Base-by-base conservation (phyloP, 2,113 vertebrate species). In the Centropus unirufus region DNA sequence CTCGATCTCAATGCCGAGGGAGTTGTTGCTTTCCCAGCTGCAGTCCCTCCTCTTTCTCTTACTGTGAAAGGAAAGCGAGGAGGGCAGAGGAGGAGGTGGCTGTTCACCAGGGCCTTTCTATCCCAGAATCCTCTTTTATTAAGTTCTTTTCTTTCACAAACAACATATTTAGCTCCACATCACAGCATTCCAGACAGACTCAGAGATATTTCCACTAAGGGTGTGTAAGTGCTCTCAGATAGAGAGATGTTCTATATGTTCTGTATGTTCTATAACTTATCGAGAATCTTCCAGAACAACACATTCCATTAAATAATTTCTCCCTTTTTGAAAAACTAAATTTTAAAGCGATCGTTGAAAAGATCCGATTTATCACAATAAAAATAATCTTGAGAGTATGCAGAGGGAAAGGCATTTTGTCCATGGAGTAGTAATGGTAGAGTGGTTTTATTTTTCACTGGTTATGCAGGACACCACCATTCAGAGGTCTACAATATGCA, bases 301-400 rank as follows among this genome's bases (percentile, higher is more conserved):
- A n/a, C 1, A 7, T 68, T 47, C 27, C 32, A 42, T 5, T 73
- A 69, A 87, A 82, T 67, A 77, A 6, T 26, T 67, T 58, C 32
- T 68, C 54, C 32, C 55, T 32, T 21, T 51, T 46, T 89, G 84
- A 92, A 78, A 46, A 89, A 66, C 87, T 34, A 49, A 29, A 82
- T 92, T 84, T 82, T 82, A 92, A 89, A 89, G 59, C 63, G 80
- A 44, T 69, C 59, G 80, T 58, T 47, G 16, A 52, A 90, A 79
- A 85, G 42, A 46, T 26, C 46, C 66, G 82, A 84, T 91, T 76
- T 85, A 51, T 76, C 49, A 21, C 8, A 14, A 59, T 69, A 58
- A 83, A 87, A 85, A 58, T 34, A 66, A 39, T 70, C 54, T 79
- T 69, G 44, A 78, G 57, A 91, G 73, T 6, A 46, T 29, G 27